phyloP scores from a whole-genome alignment of 2,113 vertebrate genomes.

The Oryzias woworae region DNA sequence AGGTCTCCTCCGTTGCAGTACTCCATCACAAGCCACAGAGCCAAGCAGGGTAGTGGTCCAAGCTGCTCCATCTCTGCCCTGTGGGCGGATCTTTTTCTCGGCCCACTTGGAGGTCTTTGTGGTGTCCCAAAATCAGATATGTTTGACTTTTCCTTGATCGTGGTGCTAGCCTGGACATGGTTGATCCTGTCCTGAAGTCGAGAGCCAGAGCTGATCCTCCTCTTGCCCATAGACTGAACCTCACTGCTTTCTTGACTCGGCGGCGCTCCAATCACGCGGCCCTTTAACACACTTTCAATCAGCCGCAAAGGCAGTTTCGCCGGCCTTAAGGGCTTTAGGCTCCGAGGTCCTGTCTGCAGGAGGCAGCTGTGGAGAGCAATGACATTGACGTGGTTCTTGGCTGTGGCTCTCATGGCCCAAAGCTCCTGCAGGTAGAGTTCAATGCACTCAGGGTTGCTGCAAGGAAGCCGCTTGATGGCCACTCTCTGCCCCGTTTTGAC shows the following conservation, averaged over 20 bases:
- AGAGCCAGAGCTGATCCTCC: slow-evolving; percentile 9
- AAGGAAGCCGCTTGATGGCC: slow-evolving; percentile 91
- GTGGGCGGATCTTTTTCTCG: slow-evolving; percentile 67
- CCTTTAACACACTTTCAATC: slow-evolving; percentile 92
- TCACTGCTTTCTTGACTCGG: slow-evolving; percentile 14
- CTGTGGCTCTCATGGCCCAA: slow-evolving; percentile 90
- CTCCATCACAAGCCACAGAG: slow-evolving; percentile 97
- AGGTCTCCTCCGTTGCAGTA: slow-evolving; percentile 95
- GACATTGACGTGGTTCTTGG: slow-evolving; percentile 86
- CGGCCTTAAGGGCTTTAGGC: slow-evolving; percentile 65
- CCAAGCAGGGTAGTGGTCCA: slow-evolving; percentile 73
- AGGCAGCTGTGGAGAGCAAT: slow-evolving; percentile 83
- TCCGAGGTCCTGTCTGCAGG: slow-evolving; percentile 70
- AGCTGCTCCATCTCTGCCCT: slow-evolving; percentile 70
- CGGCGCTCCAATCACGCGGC: slow-evolving; percentile 50
- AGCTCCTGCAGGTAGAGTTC: slow-evolving; percentile 93
- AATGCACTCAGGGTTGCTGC: slow-evolving; percentile 89
- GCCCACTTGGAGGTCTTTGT: slow-evolving; percentile 30
- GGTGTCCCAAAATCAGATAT: slow-evolving; percentile 34
- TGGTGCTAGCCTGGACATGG: slow-evolving; percentile 4
- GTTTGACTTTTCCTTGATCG: slow-evolving; percentile 5
- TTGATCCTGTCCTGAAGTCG: slow-evolving; percentile 56
- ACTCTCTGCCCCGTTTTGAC: slow-evolving; percentile 79
- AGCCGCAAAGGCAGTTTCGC: slow-evolving; percentile 85
- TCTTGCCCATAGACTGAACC: not conserved